Evolutionary conservation across 2,113 vertebrate species (phyloP).

Genomic region (Azemiops feae): DNA sequence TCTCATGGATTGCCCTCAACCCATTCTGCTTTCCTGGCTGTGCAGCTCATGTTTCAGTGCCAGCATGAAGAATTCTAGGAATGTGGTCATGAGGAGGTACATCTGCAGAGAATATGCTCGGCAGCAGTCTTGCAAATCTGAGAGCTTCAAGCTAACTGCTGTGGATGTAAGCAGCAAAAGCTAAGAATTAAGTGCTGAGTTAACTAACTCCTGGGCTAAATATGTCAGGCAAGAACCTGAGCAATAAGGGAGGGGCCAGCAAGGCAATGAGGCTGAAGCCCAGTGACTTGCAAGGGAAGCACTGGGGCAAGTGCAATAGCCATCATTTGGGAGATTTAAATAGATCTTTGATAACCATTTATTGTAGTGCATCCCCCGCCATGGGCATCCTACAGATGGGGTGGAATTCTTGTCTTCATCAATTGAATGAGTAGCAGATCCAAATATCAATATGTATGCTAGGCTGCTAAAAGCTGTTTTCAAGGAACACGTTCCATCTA

Average conservation of each 20-base stretch:
- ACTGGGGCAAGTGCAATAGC: neutral
- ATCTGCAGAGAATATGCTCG: neutral
- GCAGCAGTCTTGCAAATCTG: neutral
- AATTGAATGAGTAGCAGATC: neutral
- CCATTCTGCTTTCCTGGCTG: neutral
- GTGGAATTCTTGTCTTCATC: neutral
- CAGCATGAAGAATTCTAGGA: neutral
- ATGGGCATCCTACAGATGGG: neutral
- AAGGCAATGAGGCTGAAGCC: neutral
- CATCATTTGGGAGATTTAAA: neutral
- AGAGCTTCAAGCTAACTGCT: neutral
- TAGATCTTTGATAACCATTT: neutral
- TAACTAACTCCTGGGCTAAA: neutral
- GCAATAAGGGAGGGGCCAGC: neutral
- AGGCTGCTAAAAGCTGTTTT: too few relatives aligned
- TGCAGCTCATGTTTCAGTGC: neutral
- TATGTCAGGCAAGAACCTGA: neutral
- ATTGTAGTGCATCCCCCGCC: neutral
- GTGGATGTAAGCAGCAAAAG: neutral
- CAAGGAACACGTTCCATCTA: too few relatives aligned
- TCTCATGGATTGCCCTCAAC: neutral
- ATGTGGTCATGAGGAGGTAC: neutral
- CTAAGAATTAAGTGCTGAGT: neutral
- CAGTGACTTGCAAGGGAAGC: neutral
- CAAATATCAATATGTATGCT: neutral